These are phyloP conservation scores for Dendrolimus houi DNA, from an alignment of 2,888 invertebrate species.

Conservation along the genomic window DNA sequence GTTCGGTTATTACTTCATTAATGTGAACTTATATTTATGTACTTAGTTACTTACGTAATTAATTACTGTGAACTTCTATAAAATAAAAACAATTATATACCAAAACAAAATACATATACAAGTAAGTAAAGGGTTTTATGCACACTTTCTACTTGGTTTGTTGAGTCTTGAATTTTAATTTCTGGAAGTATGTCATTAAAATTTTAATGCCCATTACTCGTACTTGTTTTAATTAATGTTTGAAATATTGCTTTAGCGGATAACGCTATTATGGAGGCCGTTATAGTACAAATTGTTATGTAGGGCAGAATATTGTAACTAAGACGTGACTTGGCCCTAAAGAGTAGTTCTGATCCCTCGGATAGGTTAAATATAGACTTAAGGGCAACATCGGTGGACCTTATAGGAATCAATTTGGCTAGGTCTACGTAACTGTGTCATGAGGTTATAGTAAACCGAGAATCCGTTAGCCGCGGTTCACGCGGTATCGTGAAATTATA, in stretches of 20 bases:
- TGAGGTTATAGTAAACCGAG: conserved; percentile 61
- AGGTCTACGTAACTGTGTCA: conserved; percentile 58
- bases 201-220: background rate
- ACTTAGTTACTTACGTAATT: too few species aligned
- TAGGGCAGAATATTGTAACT: background rate
- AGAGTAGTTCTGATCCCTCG: background rate
- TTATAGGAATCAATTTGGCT: conserved; percentile 57
- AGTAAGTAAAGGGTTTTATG: background rate
- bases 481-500: conserved; percentile 57
- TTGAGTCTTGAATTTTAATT: background rate
- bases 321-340: background rate
- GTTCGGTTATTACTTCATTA: too few species aligned
- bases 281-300: background rate
- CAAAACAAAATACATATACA: background rate
- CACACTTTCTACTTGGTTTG: background rate
- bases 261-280: background rate
- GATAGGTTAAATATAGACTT: conserved; percentile 15
- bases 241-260: background rate
- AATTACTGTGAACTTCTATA: background rate
- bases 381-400: conserved; percentile 30
- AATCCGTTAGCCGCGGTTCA: conserved; percentile 57
- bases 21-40: too few species aligned
- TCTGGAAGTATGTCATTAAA: background rate
- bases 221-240: background rate
- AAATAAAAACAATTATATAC: background rate